Conservation (phyloP, 2,113 vertebrate species). For the Pseudorasbora parva region DNA sequence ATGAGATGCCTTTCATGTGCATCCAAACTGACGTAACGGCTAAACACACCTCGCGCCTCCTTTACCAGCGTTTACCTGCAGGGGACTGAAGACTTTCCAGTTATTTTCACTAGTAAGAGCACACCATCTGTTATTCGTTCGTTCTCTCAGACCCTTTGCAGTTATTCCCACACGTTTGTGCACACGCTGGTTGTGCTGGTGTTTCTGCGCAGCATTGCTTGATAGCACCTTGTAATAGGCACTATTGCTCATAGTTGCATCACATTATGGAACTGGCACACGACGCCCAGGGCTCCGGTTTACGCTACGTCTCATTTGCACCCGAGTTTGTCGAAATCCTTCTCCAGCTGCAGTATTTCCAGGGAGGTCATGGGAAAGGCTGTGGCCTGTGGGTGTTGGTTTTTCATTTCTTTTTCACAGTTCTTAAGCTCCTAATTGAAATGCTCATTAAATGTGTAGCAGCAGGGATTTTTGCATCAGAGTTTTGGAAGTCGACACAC, state of each 20-base stretch:
- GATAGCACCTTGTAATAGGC: neutral
- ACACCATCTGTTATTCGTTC: neutral
- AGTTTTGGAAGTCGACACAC: neutral
- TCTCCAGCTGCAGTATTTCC: neutral
- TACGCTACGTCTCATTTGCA: neutral
- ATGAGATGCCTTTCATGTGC: neutral
- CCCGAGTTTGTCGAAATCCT: slow-evolving; percentile 1
- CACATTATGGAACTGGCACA: slow-evolving; percentile 28
- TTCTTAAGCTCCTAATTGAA: slow-evolving; percentile 35
- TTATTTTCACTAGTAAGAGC: neutral
- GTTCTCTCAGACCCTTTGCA: too few species aligned
- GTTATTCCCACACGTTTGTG: neutral
- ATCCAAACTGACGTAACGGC: neutral
- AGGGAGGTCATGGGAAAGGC: slow-evolving; percentile 28
- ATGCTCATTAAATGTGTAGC: slow-evolving; percentile 20
- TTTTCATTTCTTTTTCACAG: neutral
- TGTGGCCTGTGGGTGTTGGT: slow-evolving; percentile 4
- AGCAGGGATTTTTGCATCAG: neutral
- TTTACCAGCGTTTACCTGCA: neutral
- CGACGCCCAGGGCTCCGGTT: neutral
- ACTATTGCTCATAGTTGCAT: slow-evolving; percentile 33
- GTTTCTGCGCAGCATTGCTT: neutral
- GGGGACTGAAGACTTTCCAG: neutral
- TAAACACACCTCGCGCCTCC: neutral
- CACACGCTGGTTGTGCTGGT: neutral